Percentiles rank a stretch among this genome's conserved stretches.
Evolutionary conservation across 2,113 vertebrate species (phyloP).

Genomic region (Anhinga rufa): DNA sequence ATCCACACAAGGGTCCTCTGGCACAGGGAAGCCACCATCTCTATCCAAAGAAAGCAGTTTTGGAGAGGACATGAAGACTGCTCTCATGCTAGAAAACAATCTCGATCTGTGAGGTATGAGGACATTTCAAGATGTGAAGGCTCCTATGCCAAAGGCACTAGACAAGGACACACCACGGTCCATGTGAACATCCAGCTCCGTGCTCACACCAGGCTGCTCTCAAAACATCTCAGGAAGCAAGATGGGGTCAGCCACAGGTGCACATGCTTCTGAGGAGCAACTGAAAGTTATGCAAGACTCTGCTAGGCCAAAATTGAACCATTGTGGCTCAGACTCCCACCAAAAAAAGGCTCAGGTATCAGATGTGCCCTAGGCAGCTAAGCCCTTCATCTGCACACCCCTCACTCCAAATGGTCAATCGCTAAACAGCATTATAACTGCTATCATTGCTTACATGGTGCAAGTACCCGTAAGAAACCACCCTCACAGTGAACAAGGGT

Average conservation of each 20-base stretch:
- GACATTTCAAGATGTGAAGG: not conserved
- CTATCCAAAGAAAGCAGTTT: not conserved
- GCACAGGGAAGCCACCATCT: not conserved
- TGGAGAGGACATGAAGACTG: not conserved
- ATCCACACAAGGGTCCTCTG: not conserved
- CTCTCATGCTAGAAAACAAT: not conserved
- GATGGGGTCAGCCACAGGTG: not conserved
- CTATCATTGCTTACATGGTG: not conserved
- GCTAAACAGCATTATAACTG: not conserved
- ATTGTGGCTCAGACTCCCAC: not conserved
- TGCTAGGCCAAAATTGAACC: not conserved
- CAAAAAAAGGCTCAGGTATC: not conserved
- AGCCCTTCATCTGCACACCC: not conserved
- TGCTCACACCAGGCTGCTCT: not conserved
- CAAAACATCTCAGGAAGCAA: not conserved
- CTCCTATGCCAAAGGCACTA: not conserved
- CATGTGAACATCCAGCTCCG: not conserved
- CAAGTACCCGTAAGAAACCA: not conserved
- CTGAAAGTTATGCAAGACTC: not conserved
- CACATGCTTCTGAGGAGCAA: not conserved
- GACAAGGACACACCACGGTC: not conserved
- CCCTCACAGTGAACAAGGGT: not conserved
- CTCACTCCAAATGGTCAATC: too few relatives aligned
- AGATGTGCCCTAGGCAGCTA: not conserved
- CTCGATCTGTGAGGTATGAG: fast-evolving